These are phyloP conservation scores for Genyomyrus donnyi DNA, from an alignment of 2,113 vertebrate genomes.

Conservation along the genomic window DNA sequence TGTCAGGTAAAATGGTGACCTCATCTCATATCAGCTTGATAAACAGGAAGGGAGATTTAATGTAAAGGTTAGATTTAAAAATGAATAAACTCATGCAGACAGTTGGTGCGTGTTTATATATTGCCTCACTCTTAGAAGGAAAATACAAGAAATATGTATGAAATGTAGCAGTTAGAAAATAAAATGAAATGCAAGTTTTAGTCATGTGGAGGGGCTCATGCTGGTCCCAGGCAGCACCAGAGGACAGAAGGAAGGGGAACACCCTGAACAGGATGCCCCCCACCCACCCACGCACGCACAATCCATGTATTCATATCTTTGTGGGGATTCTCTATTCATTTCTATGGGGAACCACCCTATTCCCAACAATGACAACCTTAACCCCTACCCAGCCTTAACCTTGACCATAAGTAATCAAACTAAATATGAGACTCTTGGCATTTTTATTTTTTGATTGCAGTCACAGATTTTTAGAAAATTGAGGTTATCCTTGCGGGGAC, in stretches of 20 bases:
- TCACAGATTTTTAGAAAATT: neutral
- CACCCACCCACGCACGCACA: fast-evolving
- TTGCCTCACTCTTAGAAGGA: neutral
- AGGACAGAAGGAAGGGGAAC: neutral
- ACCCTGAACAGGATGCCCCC: neutral
- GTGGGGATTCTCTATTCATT: neutral
- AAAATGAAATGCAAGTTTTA: neutral
- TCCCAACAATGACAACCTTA: neutral
- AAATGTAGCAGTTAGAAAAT: neutral
- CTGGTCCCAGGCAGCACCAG: neutral
- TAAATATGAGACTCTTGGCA: neutral
- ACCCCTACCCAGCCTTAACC: neutral
- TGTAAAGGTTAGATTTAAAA: neutral
- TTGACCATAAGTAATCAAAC: neutral
- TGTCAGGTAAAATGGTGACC: conserved; percentile 55
- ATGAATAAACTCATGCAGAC: neutral
- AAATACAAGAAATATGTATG: neutral
- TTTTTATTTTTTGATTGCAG: neutral
- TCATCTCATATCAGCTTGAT: conserved; percentile 50
- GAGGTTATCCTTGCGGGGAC: neutral
- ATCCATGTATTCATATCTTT: neutral
- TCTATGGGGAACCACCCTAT: neutral
- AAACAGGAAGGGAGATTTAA: conserved; percentile 1
- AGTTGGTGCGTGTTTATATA: neutral
- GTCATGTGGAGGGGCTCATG: neutral